Percentiles rank a stretch among this genome's conserved stretches.
phyloP scores from a whole-genome alignment of 2,888 invertebrate species.

The Nysson spinosus region DNA sequence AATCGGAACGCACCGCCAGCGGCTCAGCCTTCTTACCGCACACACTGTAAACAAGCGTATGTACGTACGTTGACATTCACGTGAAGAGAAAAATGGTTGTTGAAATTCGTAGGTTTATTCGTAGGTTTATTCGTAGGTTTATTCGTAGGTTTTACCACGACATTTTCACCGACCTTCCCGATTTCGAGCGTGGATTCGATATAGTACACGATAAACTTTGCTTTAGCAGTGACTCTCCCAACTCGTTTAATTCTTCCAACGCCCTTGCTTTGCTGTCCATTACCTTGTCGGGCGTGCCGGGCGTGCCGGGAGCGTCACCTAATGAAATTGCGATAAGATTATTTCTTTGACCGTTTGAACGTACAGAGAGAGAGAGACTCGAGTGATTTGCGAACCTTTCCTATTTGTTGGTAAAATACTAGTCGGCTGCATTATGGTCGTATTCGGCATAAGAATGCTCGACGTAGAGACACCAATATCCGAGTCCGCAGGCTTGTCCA shows the following conservation, averaged over 20 bases:
- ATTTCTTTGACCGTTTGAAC: too few species aligned
- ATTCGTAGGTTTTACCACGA: too few species aligned
- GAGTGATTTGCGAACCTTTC: conserved; percentile 52
- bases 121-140: too few species aligned
- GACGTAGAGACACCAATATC: conserved; percentile 47
- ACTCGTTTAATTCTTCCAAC: conserved; percentile 86
- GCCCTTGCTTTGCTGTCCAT: conserved; percentile 79
- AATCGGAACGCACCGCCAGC: conserved; percentile 8
- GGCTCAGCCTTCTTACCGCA: conserved; percentile 15
- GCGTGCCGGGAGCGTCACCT: conserved; percentile 46
- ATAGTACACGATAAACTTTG: conserved; percentile 79
- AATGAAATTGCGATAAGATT: too few species aligned
- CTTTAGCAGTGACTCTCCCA: conserved; percentile 89
- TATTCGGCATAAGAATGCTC: conserved; percentile 59
- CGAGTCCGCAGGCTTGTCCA: conserved; percentile 64
- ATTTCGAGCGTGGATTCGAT: conserved; percentile 72
- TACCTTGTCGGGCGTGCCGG: conserved; percentile 54
- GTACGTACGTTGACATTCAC: too few species aligned
- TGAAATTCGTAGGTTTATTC: too few species aligned
- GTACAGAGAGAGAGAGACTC: background rate
- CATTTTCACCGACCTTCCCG: conserved; percentile 33
- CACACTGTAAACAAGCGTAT: too few species aligned
- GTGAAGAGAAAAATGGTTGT: background rate
- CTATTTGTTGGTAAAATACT: conserved; percentile 54
- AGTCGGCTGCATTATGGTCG: conserved; percentile 69